Base-by-base conservation (phyloP, 2,113 vertebrate species). In the Carassius auratus region DNA sequence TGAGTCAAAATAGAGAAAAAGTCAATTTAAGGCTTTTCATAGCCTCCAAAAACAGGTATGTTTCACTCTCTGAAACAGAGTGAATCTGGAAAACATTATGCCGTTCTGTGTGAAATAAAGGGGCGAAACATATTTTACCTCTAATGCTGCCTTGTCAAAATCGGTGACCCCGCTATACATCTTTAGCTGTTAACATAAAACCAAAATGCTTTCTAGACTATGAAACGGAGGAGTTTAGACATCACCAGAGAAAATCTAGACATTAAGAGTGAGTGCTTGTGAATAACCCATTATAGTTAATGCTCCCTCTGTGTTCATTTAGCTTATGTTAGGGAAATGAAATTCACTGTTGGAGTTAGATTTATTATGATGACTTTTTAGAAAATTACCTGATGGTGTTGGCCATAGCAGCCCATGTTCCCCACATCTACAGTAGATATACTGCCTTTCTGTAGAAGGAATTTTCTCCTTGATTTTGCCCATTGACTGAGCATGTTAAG, bases 401-500 rank as follows among this genome's bases (percentile, higher is more conserved):
- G 86, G 64, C 83, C 86, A 89, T 90, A 82, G 75, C 88, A 89
- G 88, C 89, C 5, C 13, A 82, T 82, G 79, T 87, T 81, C n/a
- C 85, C 83, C 90, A 75, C 50, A 5, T 61, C 84, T 73, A 78
- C 15, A 26, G 26, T 26, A 26, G 0, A n/a, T n/a, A n/a, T 6
- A 64, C 84, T 85, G 66, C 59, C 81, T 84, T 88, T 30, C 66
- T 89, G 89, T 71, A 81, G 89, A 91, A 93, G 90, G 93, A 93
- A 94, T 95, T 93, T 19, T 36, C 88, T 57, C 81, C 77, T 52
- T 88, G 90, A 88, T 91, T 90, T 86, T 81, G 57, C 89, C 86
- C 1, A 77, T 57, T 87, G 77, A 87, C 75, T 23, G 89, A 90
- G 91, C 92, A 23, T 91, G 94, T 94, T 91, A 84, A 89, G 89